phyloP scores from a whole-genome alignment of 2,797 vertebrate species.

The Lerista edwardsae region DNA sequence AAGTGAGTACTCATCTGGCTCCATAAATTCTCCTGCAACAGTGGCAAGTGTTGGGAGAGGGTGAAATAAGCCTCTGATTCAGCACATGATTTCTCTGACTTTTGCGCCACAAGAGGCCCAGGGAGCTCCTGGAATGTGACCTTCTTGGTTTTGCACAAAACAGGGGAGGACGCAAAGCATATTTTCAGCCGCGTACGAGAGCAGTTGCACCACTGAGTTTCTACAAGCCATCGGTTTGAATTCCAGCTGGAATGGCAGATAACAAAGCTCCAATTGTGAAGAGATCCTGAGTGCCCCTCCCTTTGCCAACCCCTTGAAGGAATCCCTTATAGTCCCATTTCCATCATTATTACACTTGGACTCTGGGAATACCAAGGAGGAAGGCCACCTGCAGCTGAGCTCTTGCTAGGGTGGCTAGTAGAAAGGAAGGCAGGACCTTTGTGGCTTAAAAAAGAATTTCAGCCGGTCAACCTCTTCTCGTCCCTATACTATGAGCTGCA shows the following conservation, averaged over 20 bases:
- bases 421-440: neutral
- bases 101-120: constrained; percentile 8
- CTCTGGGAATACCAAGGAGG: neutral
- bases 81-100: neutral
- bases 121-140: constrained; percentile 31
- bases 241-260: neutral
- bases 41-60: constrained; percentile 23
- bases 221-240: constrained; percentile 32
- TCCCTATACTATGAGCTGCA: neutral
- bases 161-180: neutral
- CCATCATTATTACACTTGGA: neutral
- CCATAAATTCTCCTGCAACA: neutral
- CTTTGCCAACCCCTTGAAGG: neutral
- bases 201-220: neutral
- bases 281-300: neutral
- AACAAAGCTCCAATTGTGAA: neutral
- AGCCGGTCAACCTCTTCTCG: neutral
- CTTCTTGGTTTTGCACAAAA: constrained; percentile 5
- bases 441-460: neutral
- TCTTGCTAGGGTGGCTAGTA: neutral
- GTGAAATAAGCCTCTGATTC: constrained; percentile 31
- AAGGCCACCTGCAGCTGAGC: neutral
- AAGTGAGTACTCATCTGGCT: neutral
- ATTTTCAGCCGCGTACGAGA: constrained; percentile 20
- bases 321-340: constrained; percentile 9